Evolutionary conservation across 2,797 vertebrate species (phyloP), one percentile per base, ranked within the genome.

Genomic region (Gallirallus australis): DNA sequence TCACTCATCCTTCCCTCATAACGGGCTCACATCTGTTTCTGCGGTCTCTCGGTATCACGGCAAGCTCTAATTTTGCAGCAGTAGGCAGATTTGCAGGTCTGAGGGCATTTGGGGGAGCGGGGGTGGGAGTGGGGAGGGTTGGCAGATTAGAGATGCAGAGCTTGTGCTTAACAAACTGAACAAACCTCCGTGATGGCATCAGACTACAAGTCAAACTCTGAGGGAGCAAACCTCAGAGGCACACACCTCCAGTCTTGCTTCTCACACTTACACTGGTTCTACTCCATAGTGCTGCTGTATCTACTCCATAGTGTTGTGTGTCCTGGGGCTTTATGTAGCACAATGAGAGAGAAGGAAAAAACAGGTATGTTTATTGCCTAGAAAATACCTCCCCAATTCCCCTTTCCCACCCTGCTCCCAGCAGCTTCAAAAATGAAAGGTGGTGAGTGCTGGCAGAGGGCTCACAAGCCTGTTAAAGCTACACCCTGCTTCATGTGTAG

Each of bases 21-120:
- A 64, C 1, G 0, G 77, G 71, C n/a, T 77, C 68, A 71, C 57
- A 54, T 84, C 86, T 83, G 73, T 71, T 94, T 82, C 71, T 92
- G 47, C 31, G 69, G 70, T 52, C 53, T 83, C 64, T 47, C 11
- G 1, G 27, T 76, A 54, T 54, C 72, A 89, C 35, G 88, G 52
- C 40, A 78, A 94, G 45, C 35, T 75, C 86, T 86, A 71, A 70
- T 94, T 95, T 95, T 93, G 91, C 65, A 95, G 66, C 64, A 35
- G 53, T 47, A 88, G 61, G 69, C 87, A 93, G 57, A 68, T 93
- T 81, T 90, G 61, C 59, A 79, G 69, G 50, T 72, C 76, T 94
- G 40, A 81, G 40, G 47, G 57, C 2, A 4, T 86, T 85, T 89
- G 63, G 1, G 3, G 31, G 25, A 7, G 14, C 14, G 9, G 5